Base-by-base conservation (phyloP, 2,888 invertebrate species). In the Mactromeris polynyma region DNA sequence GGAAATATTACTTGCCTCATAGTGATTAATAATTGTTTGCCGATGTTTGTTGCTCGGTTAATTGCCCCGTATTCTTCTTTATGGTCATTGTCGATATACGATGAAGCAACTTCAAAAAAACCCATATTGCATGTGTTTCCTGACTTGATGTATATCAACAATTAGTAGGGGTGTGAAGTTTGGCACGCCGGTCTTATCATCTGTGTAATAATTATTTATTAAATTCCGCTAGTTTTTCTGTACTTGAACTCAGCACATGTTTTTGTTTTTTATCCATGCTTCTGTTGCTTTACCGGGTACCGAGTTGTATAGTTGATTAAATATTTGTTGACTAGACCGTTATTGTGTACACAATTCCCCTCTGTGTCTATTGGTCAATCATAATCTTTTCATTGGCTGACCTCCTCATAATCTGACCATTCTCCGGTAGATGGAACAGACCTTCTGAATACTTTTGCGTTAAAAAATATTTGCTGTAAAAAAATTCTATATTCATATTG, bases 61-160 rank as follows among this genome's bases (percentile, higher is more conserved):
- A 36, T 33, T 33, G 36, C 36, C 73, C 3, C 36, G 4, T 36
- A 19, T 33, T 17, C 19, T 33, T 73, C 73, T 73, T 73, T 73
- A 73, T 73, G 73, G 73, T 73, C 73, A 73, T 73, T 73, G 73
- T 73, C n/a, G 33, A 36, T 36, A 73, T 14, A 73, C 4, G 73
- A 73, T 73, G 73, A 11, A 73, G 36, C 19, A 33, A 73, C 73
- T 33, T 73, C 73, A 36, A 73, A 36, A 31, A 33, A 73, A 33
- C 31, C 9, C 14, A 2, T 58, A 36, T 73, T 36, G 19, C 73
- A 73, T 26, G 26, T 73, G 73, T 73, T 73, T 33, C 73, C 19
- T 11, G 31, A 17, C 36, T 73, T 73, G 14, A 73, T 73, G 19
- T 73, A 73, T n/a, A 26, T 26, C 58, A 26, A 64, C 58, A 26